Percentiles rank a stretch among this genome's conserved stretches.
Evolutionary conservation across 1,140 invertebrate species (phyloP).

Genomic region (Tetramorium alpestre): DNA sequence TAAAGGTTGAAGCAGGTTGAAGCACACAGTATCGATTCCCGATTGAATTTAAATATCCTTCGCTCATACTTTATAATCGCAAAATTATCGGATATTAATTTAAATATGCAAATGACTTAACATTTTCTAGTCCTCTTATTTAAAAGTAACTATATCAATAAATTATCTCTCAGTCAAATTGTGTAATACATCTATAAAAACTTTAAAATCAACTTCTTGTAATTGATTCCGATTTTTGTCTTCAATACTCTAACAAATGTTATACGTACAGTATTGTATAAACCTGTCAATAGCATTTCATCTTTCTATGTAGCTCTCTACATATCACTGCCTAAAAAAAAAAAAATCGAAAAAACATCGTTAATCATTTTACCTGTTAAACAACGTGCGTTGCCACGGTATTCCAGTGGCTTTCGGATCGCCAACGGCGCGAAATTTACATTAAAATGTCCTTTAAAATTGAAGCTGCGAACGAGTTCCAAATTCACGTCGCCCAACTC

Average conservation of each 20-base stretch:
- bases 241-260: neutral
- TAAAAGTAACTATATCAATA: constrained; percentile 19
- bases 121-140: constrained; percentile 5
- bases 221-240: neutral
- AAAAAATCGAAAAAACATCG: neutral
- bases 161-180: neutral
- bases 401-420: neutral
- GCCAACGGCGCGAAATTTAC: constrained; percentile 9
- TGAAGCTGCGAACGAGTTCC: constrained; percentile 27
- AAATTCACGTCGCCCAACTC: constrained; percentile 11
- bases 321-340: neutral
- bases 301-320: neutral
- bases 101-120: constrained; percentile 25
- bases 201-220: neutral
- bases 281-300: neutral
- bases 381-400: neutral
- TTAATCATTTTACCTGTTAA: neutral
- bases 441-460: constrained; percentile 55
- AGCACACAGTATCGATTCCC: constrained; percentile 35
- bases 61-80: constrained; percentile 46
- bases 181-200: neutral
- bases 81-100: constrained; percentile 50
- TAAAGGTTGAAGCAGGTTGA: constrained; percentile 33
- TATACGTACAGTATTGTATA: neutral
- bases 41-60: constrained; percentile 49